A percentile compares a stretch with the other conserved stretches of the same genome.
phyloP scores from a whole-genome alignment of 2,113 vertebrate genomes.

The Ageneiosus marmoratus region DNA sequence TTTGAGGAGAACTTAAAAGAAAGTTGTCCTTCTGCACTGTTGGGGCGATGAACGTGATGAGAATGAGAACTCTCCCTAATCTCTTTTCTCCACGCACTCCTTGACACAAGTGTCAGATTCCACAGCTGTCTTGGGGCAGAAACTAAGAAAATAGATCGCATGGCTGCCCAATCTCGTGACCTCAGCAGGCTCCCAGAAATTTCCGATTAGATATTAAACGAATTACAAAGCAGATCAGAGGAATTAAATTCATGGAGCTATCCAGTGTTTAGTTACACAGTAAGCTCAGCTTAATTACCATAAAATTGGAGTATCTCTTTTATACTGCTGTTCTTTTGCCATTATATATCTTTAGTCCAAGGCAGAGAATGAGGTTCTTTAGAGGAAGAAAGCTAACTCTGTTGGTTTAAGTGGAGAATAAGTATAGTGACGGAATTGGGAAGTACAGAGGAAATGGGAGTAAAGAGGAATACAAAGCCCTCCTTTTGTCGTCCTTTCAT shows the following conservation, averaged over 20 bases:
- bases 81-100: slow-evolving; percentile 41
- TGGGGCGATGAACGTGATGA: slow-evolving; percentile 26
- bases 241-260: slow-evolving; percentile 23
- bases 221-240: slow-evolving; percentile 29
- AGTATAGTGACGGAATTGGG: slow-evolving; percentile 2
- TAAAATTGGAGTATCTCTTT: slow-evolving; percentile 14
- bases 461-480: slow-evolving; percentile 42
- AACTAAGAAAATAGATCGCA: slow-evolving; percentile 63
- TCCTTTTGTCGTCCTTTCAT: slow-evolving; percentile 56
- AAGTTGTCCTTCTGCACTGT: slow-evolving; percentile 29
- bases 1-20: slow-evolving; percentile 33
- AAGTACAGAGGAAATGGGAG: slow-evolving; percentile 32
- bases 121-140: slow-evolving; percentile 70
- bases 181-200: slow-evolving; percentile 33
- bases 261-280: slow-evolving; percentile 27
- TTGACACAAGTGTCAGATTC: slow-evolving; percentile 59
- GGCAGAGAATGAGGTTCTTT: neutral
- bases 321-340: neutral
- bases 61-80: slow-evolving; percentile 48
- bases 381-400: neutral
- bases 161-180: slow-evolving; percentile 51
- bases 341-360: neutral
- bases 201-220: slow-evolving; percentile 48
- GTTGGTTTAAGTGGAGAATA: slow-evolving; percentile 28
- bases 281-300: slow-evolving; percentile 24